Base-by-base conservation (phyloP, 2,113 vertebrate species). In the Corvus cornix region DNA sequence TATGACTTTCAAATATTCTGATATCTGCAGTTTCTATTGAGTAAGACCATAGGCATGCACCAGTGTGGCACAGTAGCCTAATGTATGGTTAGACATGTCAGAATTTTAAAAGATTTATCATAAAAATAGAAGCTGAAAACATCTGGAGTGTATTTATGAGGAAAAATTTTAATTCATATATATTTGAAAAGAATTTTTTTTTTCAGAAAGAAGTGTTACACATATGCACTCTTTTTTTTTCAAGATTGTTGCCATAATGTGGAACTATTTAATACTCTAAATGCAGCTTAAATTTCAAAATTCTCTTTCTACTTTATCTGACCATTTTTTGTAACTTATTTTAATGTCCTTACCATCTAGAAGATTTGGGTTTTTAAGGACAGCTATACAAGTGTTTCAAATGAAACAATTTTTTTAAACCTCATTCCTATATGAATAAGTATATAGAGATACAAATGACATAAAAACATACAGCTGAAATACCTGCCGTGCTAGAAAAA, bases 41-140 rank as follows among this genome's bases (percentile, higher is more conserved):
- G 51, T 43, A 49, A 84, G 26, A 9, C 31, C 0, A 0, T 62
- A 64, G 31, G 4, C 23, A 33, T 37, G 33, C 28, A 28, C 13
- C 28, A 14, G 17, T 30, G 31, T 8, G 7, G 20, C 31, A 53
- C 31, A 43, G 1, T 7, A 84, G 28, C 8, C 37, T 52, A n/a
- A 63, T 18, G 13, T 74, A 51, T 20, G 10, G 30, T 28, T 48
- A 60, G 39, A 31, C 3, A 22, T 20, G 5, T 19, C 35, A 35
- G 26, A 76, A 64, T 63, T 81, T 56, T 31, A 15, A 31, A 78
- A 75, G 4, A 30, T 51, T 68, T 78, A 2, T 55, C 48, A 44
- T 16, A 64, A 79, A 84, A 94, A 55, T 8, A 66, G 27, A 83
- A 90, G 24, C 21, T 85, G 33, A 80, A 79, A 88, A 23, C 20